A percentile compares a stretch with the other conserved stretches of the same genome.
Evolutionary conservation across 30 jellyfish, hydroid and myxozoan genomes (phyloP).

Genomic region (Hydractinia symbiolongicarpus): DNA sequence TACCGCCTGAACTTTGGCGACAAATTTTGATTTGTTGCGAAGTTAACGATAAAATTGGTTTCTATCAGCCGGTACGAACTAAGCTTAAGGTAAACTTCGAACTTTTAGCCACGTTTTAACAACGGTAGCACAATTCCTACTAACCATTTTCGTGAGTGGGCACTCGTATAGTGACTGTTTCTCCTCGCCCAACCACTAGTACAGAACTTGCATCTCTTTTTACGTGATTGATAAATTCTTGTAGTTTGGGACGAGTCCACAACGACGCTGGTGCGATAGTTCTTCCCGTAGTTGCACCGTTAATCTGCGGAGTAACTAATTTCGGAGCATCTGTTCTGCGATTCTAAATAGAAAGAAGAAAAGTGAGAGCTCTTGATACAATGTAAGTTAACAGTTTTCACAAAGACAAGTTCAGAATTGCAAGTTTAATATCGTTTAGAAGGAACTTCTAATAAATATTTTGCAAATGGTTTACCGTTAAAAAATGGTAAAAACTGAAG

Average conservation of each 20-base stretch:
- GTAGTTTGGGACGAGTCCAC: conserved; percentile 94
- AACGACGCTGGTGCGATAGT: conserved; percentile 87
- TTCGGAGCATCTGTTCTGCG: background rate
- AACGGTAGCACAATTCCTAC: background rate
- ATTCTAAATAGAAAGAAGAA: background rate
- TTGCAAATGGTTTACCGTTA: no score
- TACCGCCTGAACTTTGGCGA: no score
- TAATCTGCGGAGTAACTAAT: conserved; percentile 22
- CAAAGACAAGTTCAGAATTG: background rate
- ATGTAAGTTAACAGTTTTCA: background rate
- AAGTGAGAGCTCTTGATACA: background rate
- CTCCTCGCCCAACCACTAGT: conserved; percentile 94
- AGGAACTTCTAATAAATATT: no score
- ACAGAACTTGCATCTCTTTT: conserved; percentile 94
- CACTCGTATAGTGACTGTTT: conserved; percentile 90
- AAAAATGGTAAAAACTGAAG: no score
- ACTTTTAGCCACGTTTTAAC: no score
- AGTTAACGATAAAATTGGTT: no score
- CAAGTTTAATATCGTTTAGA: no score
- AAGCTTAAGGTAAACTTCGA: no score
- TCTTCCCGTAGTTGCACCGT: conserved; percentile 53
- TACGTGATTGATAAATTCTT: conserved; percentile 86
- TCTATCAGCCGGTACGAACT: no score
- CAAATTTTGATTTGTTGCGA: no score
- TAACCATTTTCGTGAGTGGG: conserved; percentile 96